Base-by-base conservation (phyloP, 2,888 invertebrate genomes). In the Protonemura montana region DNA sequence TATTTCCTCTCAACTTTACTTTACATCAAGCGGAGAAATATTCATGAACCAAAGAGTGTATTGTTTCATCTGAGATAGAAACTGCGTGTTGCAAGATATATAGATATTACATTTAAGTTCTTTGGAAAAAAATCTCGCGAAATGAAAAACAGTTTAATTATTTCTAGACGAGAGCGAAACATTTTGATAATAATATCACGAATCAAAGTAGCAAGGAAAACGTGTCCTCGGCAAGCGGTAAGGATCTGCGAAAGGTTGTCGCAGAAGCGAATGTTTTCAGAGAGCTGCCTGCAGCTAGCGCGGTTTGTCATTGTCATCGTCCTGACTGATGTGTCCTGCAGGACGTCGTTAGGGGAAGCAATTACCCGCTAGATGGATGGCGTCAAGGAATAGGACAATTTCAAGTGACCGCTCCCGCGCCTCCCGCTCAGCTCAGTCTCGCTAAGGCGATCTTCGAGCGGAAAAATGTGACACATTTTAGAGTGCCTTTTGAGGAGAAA, bases 221-320 rank as follows among this genome's bases (percentile, higher is more conserved):
- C 59, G 16, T n/a, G 59, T 59, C 26, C 26, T n/a, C n/a, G n/a
- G n/a, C n/a, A n/a, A n/a, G n/a, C n/a, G n/a, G n/a, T n/a, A n/a
- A n/a, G n/a, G n/a, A n/a, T n/a, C n/a, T n/a, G n/a, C n/a, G n/a
- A n/a, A n/a, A n/a, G n/a, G n/a, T n/a, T n/a, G n/a, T n/a, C n/a
- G n/a, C 5, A 76, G 76, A 13, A 76, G n/a, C n/a, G 76, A 27
- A 78, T 28, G 26, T 27, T 78, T 26, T 7, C 27, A 28, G 26
- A 76, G 26, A 2, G 27, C 16, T 13, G 7, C 78, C 27, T 10
- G 78, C 26, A n/a, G 28, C 30, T 30, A 42, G 84, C 16, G 28
- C 76, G n/a, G 59, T 84, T 84, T 59, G 84, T 84, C 84, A 76
- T 21, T 76, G 84, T 84, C 84, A 84, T 84, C 84, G 59, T 26